Evolutionary conservation across 2,113 vertebrate genomes (phyloP), one percentile per base, ranked within the genome.

Genomic region (Anseranas semipalmata): DNA sequence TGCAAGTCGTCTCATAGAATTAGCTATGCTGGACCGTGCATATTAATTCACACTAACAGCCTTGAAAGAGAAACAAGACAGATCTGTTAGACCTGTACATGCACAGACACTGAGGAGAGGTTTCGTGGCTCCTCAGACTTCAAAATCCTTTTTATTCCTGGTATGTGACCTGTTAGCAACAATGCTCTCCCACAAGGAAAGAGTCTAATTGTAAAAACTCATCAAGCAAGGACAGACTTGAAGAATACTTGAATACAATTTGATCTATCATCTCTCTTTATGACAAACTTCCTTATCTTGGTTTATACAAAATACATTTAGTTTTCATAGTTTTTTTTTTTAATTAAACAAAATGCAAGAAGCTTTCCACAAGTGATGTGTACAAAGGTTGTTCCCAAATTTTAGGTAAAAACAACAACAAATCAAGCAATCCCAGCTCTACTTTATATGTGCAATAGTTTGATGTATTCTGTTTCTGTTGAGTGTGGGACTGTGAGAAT

Each of bases 91-190:
- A 35, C 13, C 17, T 70, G 7, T 32, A 45, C 7, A 7, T 0
- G 0, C 9, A 18, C 10, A 45, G 0, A 1, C 13, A 13, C 5
- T 11, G 46, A 41, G 15, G 39, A 56, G 41, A 56, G 2, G 3
- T 35, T 58, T 79, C 83, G 48, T 4, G 1, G 6, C 9, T 75
- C 27, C n/a, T 74, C 56, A 63, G 3, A 14, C 16, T 63, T 74
- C 56, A 24, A 52, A 68, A 65, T 45, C 22, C 30, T 46, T 3
- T 52, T 85, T 22, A 63, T 48, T 87, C 32, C 15, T 56, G 30
- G 4, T 19, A 32, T n/a, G 9, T 75, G 48, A 91, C 10, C 7
- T 73, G 15, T 18, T 80, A 66, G 10, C 27, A 13, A 62, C 20
- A 63, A 15, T 0, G 0, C 4, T 28, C 4, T 53, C 19, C 16